Evolutionary conservation across 1,140 invertebrate species (phyloP).

Genomic region (Drosophila santomea): DNA sequence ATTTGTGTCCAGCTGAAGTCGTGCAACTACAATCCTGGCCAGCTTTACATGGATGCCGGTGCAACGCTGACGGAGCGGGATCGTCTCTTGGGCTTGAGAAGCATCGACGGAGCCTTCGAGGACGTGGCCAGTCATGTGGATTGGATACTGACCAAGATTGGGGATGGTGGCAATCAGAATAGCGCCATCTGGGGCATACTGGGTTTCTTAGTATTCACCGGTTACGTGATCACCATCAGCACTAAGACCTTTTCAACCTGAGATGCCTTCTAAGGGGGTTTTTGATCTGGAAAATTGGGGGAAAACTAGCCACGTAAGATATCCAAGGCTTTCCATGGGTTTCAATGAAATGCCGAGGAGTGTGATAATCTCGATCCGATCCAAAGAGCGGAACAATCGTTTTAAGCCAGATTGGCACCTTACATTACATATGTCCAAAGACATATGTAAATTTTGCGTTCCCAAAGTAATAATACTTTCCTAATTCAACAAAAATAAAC

Average conservation of each 20-base stretch:
- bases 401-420: neutral
- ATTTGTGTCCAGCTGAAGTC: slow-evolving; percentile 30
- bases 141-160: slow-evolving; percentile 63
- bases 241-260: slow-evolving; percentile 42
- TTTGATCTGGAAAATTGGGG: neutral
- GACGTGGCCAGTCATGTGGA: slow-evolving; percentile 70
- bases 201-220: slow-evolving; percentile 63
- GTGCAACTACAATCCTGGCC: neutral
- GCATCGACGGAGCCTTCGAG: slow-evolving; percentile 38
- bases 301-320: slow-evolving; percentile 22
- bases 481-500: slow-evolving; percentile 4
- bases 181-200: slow-evolving; percentile 73
- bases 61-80: slow-evolving; percentile 56
- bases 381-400: neutral
- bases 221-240: slow-evolving; percentile 64
- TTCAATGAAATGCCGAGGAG: slow-evolving; percentile 6
- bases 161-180: slow-evolving; percentile 71
- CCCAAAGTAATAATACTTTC: neutral
- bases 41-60: slow-evolving; percentile 53
- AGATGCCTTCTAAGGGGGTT: neutral
- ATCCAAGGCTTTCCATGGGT: neutral
- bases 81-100: slow-evolving; percentile 39
- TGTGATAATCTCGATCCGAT: slow-evolving; percentile 60
- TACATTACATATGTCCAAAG: neutral
- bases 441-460: neutral